Conservation (phyloP, 2,113 vertebrate genomes). For the Bufo gargarizans region DNA sequence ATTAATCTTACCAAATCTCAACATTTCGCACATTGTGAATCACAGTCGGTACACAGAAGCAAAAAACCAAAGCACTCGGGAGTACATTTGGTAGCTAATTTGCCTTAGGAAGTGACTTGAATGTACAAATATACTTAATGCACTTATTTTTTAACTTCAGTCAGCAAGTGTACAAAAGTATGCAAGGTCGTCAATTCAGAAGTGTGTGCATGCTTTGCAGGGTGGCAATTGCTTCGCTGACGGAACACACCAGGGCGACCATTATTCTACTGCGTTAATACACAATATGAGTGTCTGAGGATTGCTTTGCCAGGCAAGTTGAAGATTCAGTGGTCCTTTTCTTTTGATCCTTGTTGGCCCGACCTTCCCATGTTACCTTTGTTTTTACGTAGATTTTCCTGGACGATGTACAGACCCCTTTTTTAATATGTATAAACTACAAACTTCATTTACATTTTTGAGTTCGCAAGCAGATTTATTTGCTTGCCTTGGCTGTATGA, state of each 20-base stretch:
- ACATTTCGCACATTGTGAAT: constrained; percentile 68
- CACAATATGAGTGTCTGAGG: constrained; percentile 1
- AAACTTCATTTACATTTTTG: constrained; percentile 68
- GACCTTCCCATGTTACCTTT: constrained; percentile 64
- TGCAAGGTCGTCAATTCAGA: constrained; percentile 74
- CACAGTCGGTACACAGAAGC: constrained; percentile 74
- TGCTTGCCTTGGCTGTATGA: background rate
- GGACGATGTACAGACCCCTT: constrained; percentile 78
- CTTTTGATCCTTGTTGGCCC: background rate
- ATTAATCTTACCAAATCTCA: constrained; percentile 66
- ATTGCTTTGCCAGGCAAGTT: constrained; percentile 14
- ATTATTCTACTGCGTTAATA: constrained; percentile 16
- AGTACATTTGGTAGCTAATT: constrained; percentile 78
- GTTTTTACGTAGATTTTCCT: constrained; percentile 69
- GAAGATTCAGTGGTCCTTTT: constrained; percentile 3
- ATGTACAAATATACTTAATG: constrained; percentile 89
- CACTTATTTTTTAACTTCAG: constrained; percentile 82
- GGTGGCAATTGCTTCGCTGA: constrained; percentile 66
- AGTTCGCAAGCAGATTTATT: constrained; percentile 69
- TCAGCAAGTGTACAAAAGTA: constrained; percentile 72
- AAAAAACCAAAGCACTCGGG: constrained; percentile 84
- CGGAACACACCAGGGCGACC: constrained; percentile 63
- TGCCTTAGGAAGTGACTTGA: constrained; percentile 94
- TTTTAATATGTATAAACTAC: constrained; percentile 64
- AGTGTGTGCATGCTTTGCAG: constrained; percentile 64